Base-by-base conservation (phyloP, 2,797 vertebrate species). In the Notamacropus eugenii region DNA sequence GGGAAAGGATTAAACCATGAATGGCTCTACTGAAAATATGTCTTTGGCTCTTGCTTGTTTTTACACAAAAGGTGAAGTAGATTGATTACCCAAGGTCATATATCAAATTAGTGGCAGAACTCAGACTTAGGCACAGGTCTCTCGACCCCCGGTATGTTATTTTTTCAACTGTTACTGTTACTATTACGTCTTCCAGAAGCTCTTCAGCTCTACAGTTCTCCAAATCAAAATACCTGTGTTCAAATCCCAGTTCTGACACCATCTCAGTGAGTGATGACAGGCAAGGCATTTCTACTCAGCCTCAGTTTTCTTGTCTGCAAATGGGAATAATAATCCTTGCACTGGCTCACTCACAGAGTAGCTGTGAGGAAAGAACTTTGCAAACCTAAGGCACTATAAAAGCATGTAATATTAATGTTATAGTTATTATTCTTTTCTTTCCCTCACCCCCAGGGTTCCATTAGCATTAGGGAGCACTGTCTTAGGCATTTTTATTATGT, bases 401-500 rank as follows among this genome's bases (percentile, higher is more conserved):
- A 87, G 27, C 40, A 46, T 87, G 40, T 1, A 87, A 50, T 87
- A 50, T 87, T 87, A 87, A 87, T 87, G 40, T 82, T 82, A 82
- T 46, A 82, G 74, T 82, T 82, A 82, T 82, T 34, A 28, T 46
- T 55, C 54, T 46, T 24, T 12, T 13, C 2, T 11, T 12, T 40
- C 93, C 67, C 28, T 16, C n/a, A 55, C 62, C 52, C 8, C 58
- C n/a, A 56, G 54, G 31, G 5, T 0, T 90, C 50, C n/a, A 13
- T 67, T 54, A 9, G 40, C 14, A 67, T 87, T 90, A 54, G 19
- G 6, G 19, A 56, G 29, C 52, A 55, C 29, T 46, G 55, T 56
- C 55, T 92, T 93, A 0, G 91, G 58, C 87, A 62, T 93, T 97
- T 96, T 97, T 92, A 94, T 82, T 93, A 94, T 29, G 92, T 96